These are phyloP conservation scores for Irena cyanogastra DNA, from an alignment of 2,113 vertebrate species.

Conservation along the genomic window DNA sequence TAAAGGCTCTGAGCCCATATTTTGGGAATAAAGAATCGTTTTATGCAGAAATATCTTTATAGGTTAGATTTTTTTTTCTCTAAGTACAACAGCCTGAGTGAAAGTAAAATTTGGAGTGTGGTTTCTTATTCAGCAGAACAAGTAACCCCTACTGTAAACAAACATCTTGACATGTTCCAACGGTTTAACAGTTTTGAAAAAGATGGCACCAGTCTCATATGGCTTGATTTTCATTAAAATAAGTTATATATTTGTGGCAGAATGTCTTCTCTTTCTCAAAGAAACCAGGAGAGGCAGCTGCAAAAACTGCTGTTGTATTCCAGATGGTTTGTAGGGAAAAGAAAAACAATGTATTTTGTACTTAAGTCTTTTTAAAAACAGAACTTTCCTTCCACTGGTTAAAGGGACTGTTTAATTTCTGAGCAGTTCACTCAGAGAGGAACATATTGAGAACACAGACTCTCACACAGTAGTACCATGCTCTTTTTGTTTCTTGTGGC, in stretches of 20 bases:
- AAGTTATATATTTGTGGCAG: not conserved
- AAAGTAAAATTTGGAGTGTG: not conserved
- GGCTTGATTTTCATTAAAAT: not conserved
- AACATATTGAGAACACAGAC: not conserved
- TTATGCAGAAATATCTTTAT: not conserved
- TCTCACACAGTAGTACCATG: not conserved
- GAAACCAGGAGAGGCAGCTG: not conserved
- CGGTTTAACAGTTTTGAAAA: not conserved
- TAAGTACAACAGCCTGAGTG: not conserved
- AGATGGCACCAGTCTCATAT: not conserved
- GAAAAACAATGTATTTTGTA: not conserved
- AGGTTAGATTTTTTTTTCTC: not conserved
- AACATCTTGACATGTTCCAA: not conserved
- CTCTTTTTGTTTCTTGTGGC: not conserved
- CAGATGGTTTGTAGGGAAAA: not conserved
- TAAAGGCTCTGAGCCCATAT: not conserved
- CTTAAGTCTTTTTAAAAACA: not conserved
- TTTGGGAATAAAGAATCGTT: not conserved
- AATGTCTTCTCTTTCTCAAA: not conserved
- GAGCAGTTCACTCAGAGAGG: not conserved
- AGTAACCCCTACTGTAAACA: not conserved
- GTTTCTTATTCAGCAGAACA: not conserved
- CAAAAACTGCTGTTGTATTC: not conserved
- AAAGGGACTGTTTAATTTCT: not conserved
- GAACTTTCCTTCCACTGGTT: not conserved